Percentiles rank a stretch among this genome's conserved stretches.
Conservation (phyloP, 2,113 vertebrate genomes). For the Vidua chalybeata region DNA sequence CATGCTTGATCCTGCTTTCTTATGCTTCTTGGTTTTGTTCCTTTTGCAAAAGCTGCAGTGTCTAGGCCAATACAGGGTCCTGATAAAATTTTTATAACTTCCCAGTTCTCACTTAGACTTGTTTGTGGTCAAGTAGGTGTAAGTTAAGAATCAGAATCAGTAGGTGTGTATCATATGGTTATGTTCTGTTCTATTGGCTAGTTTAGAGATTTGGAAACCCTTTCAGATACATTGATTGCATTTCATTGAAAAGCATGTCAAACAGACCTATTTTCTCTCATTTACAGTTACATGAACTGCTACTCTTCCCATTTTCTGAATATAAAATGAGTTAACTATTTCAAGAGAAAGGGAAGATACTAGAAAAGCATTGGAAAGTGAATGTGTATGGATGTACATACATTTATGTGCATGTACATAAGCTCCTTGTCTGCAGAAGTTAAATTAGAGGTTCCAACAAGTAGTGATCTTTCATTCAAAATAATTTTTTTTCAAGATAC, state of each 20-base stretch:
- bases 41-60: not conserved
- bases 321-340: not conserved
- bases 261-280: not conserved
- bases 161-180: not conserved
- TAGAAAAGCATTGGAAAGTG: not conserved
- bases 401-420: not conserved
- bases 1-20: not conserved
- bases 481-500: not conserved
- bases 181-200: not conserved
- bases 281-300: not conserved
- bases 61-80: not conserved
- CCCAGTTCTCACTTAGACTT: not conserved
- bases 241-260: not conserved
- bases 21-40: not conserved
- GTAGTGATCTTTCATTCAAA: not conserved
- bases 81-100: not conserved
- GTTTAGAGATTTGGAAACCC: not conserved
- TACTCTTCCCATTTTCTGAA: not conserved
- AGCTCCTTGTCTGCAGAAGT: not conserved
- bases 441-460: not conserved
- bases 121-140: not conserved
- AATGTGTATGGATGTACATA: not conserved
- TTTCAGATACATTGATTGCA: not conserved
- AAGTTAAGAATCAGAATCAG: not conserved
- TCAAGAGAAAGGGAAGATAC: not conserved